A percentile compares a stretch with the other conserved stretches of the same genome.
Evolutionary conservation across 1,140 invertebrate species (phyloP).

Genomic region (Hyposmocoma kahamanoa): DNA sequence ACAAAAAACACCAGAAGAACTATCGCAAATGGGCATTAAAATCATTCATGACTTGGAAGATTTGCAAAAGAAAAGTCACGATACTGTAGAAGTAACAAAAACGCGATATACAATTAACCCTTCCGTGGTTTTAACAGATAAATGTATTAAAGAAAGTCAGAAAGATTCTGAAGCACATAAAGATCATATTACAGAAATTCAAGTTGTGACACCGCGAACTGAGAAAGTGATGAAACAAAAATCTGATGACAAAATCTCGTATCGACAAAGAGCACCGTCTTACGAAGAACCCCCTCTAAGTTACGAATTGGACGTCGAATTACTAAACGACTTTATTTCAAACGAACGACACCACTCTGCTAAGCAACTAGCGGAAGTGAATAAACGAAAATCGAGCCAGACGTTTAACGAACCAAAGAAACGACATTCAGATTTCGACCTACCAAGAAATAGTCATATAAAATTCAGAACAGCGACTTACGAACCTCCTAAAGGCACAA

Average conservation of each 20-base stretch:
- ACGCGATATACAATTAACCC: conserved; percentile 55
- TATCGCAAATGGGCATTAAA: conserved; percentile 55
- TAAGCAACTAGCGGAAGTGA: conserved; percentile 49
- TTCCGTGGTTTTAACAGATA: conserved; percentile 27
- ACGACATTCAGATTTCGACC: conserved; percentile 67
- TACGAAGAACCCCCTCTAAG: conserved; percentile 50
- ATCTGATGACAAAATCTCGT: conserved; percentile 48
- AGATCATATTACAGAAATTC: conserved; percentile 66
- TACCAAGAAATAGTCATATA: conserved; percentile 73
- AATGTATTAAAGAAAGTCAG: conserved; percentile 27
- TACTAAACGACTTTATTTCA: conserved; percentile 64
- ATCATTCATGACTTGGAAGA: conserved; percentile 60
- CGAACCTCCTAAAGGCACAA: conserved; percentile 66
- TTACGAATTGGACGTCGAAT: conserved; percentile 61
- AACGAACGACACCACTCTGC: conserved; percentile 64
- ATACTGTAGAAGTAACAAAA: conserved; percentile 56
- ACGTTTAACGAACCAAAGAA: conserved; percentile 59
- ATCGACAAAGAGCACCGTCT: conserved; percentile 46
- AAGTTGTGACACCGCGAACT: conserved; percentile 57
- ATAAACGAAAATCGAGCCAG: conserved; percentile 51
- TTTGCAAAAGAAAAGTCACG: conserved; percentile 36
- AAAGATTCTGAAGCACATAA: conserved; percentile 36
- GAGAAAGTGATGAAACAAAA: conserved; percentile 47
- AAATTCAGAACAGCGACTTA: conserved; percentile 76
- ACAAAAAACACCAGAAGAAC: conserved; percentile 55